Percentiles rank a stretch among this genome's conserved stretches.
Evolutionary conservation across 2,797 vertebrate genomes (phyloP).

Genomic region (Rhinoraja longicauda): DNA sequence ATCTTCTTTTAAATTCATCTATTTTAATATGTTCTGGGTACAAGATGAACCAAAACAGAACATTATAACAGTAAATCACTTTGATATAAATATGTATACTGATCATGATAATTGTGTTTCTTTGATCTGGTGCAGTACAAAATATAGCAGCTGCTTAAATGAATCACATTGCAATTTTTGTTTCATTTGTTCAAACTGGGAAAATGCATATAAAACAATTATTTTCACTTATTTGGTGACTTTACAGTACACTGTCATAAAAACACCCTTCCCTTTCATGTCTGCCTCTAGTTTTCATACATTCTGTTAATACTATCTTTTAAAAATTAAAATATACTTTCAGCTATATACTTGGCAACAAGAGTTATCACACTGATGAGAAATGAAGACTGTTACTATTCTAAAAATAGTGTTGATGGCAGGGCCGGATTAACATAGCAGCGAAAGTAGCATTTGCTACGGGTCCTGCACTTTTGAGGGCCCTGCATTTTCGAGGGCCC

Average conservation of each 20-base stretch:
- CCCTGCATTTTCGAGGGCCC: no score
- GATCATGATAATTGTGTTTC: not conserved
- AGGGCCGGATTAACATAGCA: no score
- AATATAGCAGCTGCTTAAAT: constrained; percentile 9
- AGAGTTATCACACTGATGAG: not conserved
- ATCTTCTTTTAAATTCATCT: not conserved
- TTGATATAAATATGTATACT: not conserved
- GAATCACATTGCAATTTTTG: not conserved
- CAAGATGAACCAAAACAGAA: not conserved
- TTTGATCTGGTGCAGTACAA: not conserved
- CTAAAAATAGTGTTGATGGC: no score
- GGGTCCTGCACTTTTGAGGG: no score
- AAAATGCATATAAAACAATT: not conserved
- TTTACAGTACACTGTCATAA: not conserved
- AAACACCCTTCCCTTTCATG: not conserved
- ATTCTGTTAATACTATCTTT: not conserved
- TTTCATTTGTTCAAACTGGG: constrained; percentile 4
- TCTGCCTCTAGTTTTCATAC: not conserved
- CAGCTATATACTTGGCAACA: not conserved
- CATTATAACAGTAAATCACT: not conserved
- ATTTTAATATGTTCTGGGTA: not conserved
- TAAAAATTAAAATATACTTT: not conserved
- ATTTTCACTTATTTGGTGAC: not conserved
- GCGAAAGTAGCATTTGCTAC: no score
- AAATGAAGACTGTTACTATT: not conserved